A percentile compares a stretch with the other conserved stretches of the same genome.
phyloP scores from a whole-genome alignment of 2,888 invertebrate genomes.

The Nomada flava region DNA sequence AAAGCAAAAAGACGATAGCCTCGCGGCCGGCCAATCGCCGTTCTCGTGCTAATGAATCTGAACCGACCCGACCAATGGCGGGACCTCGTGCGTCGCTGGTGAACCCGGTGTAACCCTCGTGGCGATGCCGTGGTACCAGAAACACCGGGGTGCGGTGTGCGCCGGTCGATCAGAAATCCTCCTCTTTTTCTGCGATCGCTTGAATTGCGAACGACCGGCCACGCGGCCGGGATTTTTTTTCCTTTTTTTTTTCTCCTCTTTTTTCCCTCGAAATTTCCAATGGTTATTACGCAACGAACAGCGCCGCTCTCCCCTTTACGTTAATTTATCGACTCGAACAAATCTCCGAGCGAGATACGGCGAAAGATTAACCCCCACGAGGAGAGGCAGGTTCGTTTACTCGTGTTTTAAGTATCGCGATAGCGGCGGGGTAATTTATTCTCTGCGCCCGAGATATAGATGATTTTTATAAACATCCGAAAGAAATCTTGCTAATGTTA shows the following conservation, averaged over 20 bases:
- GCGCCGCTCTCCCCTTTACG: background rate
- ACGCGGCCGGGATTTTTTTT: conserved; percentile 18
- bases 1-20: conserved; percentile 77
- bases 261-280: conserved; percentile 27
- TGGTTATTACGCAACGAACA: conserved; percentile 55
- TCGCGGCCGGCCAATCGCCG: conserved; percentile 75
- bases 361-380: conserved; percentile 27
- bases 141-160: conserved; percentile 67
- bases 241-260: background rate
- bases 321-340: conserved; percentile 46
- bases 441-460: background rate
- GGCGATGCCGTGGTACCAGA: conserved; percentile 64
- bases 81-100: conserved; percentile 58
- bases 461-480: background rate
- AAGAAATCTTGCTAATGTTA: background rate
- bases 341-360: conserved; percentile 30
- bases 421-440: conserved; percentile 18
- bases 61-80: conserved; percentile 78
- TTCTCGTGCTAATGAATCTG: conserved; percentile 80
- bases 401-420: conserved; percentile 14
- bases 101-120: conserved; percentile 73
- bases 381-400: background rate
- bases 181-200: conserved; percentile 56
- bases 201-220: conserved; percentile 44
- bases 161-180: conserved; percentile 63